Conservation (phyloP, 2,888 invertebrate species). For the Perizoma affinitatum region DNA sequence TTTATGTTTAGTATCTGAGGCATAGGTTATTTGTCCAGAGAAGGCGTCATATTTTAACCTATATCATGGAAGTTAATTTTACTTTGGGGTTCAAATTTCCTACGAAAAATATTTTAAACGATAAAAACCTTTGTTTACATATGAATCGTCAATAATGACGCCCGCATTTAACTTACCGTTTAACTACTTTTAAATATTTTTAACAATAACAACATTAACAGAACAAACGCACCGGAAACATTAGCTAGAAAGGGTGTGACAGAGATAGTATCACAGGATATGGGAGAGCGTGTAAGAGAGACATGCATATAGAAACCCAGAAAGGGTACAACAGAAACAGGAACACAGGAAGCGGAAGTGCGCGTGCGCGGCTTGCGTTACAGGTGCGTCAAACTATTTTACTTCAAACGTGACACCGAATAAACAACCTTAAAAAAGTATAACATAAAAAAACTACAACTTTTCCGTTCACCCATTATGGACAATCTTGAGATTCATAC, state of each 20-base stretch:
- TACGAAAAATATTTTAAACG: too few species aligned
- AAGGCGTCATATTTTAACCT: too few species aligned
- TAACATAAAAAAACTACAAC: too few species aligned
- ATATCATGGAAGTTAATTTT: too few species aligned
- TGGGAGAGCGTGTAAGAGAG: slow-evolving; percentile 53
- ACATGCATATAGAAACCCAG: slow-evolving; percentile 34
- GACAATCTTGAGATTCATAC: too few species aligned
- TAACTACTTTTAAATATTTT: slow-evolving; percentile 18
- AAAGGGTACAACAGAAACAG: slow-evolving; percentile 54
- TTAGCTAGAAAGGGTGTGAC: slow-evolving; percentile 47
- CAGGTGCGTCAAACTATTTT: slow-evolving; percentile 62
- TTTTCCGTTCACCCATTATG: too few species aligned
- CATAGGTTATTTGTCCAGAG: too few species aligned
- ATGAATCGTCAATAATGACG: slow-evolving; percentile 22
- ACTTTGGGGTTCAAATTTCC: too few species aligned
- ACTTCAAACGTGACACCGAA: slow-evolving; percentile 53
- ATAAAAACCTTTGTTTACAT: slow-evolving; percentile 9
- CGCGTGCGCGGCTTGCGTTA: slow-evolving; percentile 51
- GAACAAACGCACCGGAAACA: slow-evolving; percentile 48
- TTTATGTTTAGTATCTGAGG: too few species aligned
- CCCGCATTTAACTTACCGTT: slow-evolving; percentile 13
- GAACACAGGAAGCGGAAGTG: slow-evolving; percentile 78
- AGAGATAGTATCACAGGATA: slow-evolving; percentile 69
- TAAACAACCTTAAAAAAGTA: slow-evolving; percentile 14
- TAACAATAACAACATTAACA: slow-evolving; percentile 25